Base-by-base conservation (phyloP, 1,140 invertebrate species). In the Adoxophyes honmai region DNA sequence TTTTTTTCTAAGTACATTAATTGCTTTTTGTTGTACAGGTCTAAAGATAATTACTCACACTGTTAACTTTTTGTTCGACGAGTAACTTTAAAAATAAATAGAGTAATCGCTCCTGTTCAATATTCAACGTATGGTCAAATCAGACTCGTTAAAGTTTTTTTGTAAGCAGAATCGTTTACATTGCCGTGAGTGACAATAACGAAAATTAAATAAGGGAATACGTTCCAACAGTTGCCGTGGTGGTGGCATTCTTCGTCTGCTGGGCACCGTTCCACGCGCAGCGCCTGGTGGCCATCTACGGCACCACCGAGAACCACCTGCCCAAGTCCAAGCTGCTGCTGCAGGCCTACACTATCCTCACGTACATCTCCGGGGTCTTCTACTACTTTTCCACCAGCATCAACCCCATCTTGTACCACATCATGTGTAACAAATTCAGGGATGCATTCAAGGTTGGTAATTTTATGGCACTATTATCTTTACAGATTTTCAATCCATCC, bases 221-320 rank as follows among this genome's bases (percentile, higher is more conserved):
- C 8, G 8, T 57, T 13, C 56, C 67, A 60, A 53, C 92, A 98
- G 97, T 98, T 71, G 96, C 96, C 33, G 97, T 99, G 0, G 97
- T 98, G 0, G 94, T 97, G 1, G 95, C 96, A 0, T 99, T 99
- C 85, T 98, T 98, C 87, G 91, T 98, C 10, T 98, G 97, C 86
- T 99, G 97, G 96, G 96, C 96, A 0, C 97, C 97, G 1, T 98
- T 98, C 82, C 97, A 98, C 76, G 94, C 95, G 0, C 97, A 99
- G 74, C 89, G 96, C 7, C 82, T 97, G 4, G 90, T 95, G 15
- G 94, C 94, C 0, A 92, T 95, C 5, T 95, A 95, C 58, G 93
- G 91, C 16, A 89, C 65, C 0, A 70, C 70, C 6, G 72, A 83
- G 51, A 81, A 88, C 60, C 70, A 89, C 60, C 64, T 70, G 28